Conservation (phyloP, 2,113 vertebrate genomes). For the Oceanodroma tethys region DNA sequence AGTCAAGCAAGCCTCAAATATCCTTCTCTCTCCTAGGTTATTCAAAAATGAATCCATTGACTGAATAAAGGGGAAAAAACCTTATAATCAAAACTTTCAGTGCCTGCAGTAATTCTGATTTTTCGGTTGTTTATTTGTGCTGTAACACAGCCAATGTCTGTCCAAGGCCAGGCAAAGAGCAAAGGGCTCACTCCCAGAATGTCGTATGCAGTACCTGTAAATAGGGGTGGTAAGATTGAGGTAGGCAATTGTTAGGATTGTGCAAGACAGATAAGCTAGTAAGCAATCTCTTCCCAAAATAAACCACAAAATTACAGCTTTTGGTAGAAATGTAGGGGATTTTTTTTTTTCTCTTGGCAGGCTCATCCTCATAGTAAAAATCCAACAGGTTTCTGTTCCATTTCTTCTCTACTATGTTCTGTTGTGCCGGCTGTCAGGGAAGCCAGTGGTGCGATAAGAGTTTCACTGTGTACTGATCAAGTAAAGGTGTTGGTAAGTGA, state of each 20-base stretch:
- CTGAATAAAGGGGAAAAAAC: background rate
- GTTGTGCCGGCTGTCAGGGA: background rate
- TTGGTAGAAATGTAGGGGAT: background rate
- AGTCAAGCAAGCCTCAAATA: background rate
- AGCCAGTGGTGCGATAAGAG: background rate
- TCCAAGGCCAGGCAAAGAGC: background rate
- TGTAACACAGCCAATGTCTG: background rate
- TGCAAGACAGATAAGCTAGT: background rate
- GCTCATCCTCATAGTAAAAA: background rate
- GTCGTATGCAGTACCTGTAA: background rate
- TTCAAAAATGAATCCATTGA: background rate
- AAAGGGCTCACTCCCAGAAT: background rate
- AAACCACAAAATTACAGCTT: background rate
- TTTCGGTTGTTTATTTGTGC: background rate
- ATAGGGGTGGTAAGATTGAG: background rate
- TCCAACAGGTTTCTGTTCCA: background rate
- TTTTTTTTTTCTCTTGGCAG: background rate
- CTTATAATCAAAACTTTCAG: background rate
- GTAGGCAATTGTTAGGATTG: background rate
- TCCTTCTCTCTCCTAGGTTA: background rate
- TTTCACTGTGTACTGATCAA: background rate
- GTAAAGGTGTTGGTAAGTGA: background rate
- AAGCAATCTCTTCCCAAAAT: background rate
- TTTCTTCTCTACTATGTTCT: background rate
- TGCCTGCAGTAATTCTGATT: background rate